Evolutionary conservation across 2,797 vertebrate genomes (phyloP).

Genomic region (Hirundo rustica): DNA sequence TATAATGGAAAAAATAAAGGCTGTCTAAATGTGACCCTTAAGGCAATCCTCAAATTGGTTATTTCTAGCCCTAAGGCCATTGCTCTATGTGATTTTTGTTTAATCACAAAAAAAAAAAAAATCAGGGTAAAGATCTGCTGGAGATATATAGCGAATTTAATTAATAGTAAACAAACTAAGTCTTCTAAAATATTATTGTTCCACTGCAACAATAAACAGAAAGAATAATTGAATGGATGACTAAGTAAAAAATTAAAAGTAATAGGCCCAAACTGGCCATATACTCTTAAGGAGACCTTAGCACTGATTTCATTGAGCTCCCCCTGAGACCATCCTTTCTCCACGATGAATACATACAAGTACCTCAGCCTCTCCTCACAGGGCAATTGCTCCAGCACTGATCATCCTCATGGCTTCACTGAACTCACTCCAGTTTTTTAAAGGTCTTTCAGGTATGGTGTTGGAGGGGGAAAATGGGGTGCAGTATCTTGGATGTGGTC

Average conservation of each 20-base stretch:
- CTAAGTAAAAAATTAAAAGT: not conserved
- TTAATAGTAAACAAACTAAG: slow-evolving; percentile 1
- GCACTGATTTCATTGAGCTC: not conserved
- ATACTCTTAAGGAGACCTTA: not conserved
- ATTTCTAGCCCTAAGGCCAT: not conserved
- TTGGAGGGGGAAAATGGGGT: not conserved
- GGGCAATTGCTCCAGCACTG: not conserved
- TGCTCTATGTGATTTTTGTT: not conserved
- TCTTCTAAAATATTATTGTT: slow-evolving; percentile 4
- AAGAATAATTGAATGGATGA: not conserved
- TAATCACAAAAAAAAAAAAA: slow-evolving; percentile 32
- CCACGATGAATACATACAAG: not conserved
- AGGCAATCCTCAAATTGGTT: slow-evolving; percentile 27
- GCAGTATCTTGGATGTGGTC: not conserved
- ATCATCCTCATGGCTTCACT: not conserved
- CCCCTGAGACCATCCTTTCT: not conserved
- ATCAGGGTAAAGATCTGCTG: not conserved
- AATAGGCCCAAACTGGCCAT: not conserved
- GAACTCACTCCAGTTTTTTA: not conserved
- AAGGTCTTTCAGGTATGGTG: not conserved
- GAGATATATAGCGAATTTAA: not conserved
- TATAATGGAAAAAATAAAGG: slow-evolving; percentile 39
- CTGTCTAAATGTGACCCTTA: not conserved
- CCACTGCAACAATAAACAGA: not conserved
- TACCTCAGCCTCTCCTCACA: not conserved